A percentile compares a stretch with the other conserved stretches of the same genome.
Conservation (phyloP, 2,113 vertebrate species). For the Arothron firmamentum region DNA sequence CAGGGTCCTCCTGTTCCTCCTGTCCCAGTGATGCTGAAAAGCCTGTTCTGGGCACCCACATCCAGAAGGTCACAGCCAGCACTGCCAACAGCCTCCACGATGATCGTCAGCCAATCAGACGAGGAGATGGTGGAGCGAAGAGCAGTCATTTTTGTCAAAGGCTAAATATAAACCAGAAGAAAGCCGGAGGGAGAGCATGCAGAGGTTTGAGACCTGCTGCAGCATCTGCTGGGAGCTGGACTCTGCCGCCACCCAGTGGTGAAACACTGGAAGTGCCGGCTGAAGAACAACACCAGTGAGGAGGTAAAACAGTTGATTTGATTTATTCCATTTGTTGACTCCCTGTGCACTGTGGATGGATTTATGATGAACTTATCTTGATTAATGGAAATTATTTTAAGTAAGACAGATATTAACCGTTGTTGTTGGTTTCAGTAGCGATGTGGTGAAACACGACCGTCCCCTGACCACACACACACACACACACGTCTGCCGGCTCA, state of each 20-base stretch:
- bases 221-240: too few species aligned
- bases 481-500: background rate
- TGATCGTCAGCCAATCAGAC: constrained; percentile 27
- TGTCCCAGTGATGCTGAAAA: constrained; percentile 25
- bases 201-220: background rate
- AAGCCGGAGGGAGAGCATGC: background rate
- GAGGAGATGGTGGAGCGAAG: constrained; percentile 14
- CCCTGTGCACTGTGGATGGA: too few species aligned
- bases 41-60: constrained; percentile 16
- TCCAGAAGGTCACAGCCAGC: constrained; percentile 28
- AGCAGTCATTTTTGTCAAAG: background rate
- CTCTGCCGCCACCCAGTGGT: constrained; percentile 68
- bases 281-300: too few species aligned
- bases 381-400: too few species aligned
- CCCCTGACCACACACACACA: too few species aligned
- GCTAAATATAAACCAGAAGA: background rate
- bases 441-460: too few species aligned
- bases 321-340: too few species aligned
- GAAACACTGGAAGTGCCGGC: too few species aligned
- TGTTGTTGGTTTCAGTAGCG: too few species aligned
- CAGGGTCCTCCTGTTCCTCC: constrained; percentile 51
- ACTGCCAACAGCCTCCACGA: constrained; percentile 36
- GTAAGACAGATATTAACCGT: too few species aligned
- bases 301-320: too few species aligned
- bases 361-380: too few species aligned